A percentile compares a stretch with the other conserved stretches of the same genome.
Evolutionary conservation across 2,113 vertebrate species (phyloP).

Genomic region (Rhabdornis inornatus): DNA sequence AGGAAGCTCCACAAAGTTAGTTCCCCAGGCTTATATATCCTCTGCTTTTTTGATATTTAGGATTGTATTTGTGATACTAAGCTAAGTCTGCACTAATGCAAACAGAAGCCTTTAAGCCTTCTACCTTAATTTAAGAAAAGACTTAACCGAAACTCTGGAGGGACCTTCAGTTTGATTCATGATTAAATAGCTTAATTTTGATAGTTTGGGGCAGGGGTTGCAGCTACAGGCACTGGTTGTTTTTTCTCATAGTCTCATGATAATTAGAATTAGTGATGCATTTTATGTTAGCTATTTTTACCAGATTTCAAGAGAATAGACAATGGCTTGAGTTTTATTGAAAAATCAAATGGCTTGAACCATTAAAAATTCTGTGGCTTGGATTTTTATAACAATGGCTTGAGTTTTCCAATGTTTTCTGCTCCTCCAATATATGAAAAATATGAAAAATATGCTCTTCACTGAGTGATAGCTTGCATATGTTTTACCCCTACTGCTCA

Average conservation of each 20-base stretch:
- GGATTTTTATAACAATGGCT: not conserved
- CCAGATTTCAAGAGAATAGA: not conserved
- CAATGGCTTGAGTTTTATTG: not conserved
- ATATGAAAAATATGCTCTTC: not conserved
- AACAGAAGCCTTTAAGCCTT: not conserved
- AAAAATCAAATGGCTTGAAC: not conserved
- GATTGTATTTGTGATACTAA: not conserved
- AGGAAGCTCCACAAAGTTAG: not conserved
- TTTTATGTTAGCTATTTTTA: not conserved
- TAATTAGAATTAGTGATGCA: not conserved
- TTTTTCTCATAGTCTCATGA: not conserved
- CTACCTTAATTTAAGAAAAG: not conserved
- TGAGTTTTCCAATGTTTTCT: not conserved
- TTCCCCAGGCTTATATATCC: not conserved
- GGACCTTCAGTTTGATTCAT: not conserved
- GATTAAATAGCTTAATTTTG: not conserved
- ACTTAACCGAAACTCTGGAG: not conserved
- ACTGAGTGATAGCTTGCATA: not conserved
- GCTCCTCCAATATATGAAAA: not conserved
- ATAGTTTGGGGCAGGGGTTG: not conserved
- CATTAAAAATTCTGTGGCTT: not conserved
- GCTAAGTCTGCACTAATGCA: not conserved
- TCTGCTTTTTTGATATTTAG: not conserved
- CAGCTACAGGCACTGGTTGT: not conserved
- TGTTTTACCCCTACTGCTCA: not conserved